These are phyloP conservation scores for Dione juno DNA, from an alignment of 2,888 invertebrate species.

Conservation along the genomic window DNA sequence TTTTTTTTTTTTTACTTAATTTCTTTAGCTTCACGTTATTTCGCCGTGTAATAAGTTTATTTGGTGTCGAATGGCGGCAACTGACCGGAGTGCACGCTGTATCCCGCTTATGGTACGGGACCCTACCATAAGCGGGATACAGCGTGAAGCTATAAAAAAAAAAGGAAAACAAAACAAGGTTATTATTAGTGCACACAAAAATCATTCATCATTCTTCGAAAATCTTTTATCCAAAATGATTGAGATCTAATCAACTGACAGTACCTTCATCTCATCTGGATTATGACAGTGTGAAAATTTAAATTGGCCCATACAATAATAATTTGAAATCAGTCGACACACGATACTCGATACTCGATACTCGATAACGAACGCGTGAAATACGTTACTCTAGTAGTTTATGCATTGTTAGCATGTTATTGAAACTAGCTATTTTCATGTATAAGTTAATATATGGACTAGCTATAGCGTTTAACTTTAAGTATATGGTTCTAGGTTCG, in stretches of 20 bases:
- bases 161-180: too few relatives aligned
- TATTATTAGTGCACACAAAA: too few relatives aligned
- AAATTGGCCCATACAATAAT: conserved; percentile 6
- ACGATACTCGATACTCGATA: conserved; percentile 18
- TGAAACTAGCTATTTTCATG: not conserved
- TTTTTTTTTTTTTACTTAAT: not conserved
- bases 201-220: conserved; percentile 6
- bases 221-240: conserved; percentile 16
- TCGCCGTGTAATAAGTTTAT: too few relatives aligned
- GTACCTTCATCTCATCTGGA: conserved; percentile 35
- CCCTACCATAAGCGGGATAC: too few relatives aligned
- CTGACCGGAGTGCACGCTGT: too few relatives aligned
- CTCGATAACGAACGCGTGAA: conserved; percentile 20
- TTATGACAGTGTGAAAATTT: conserved; percentile 40
- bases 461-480: too few relatives aligned
- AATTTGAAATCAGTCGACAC: conserved; percentile 17
- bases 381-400: not conserved
- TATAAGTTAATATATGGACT: too few relatives aligned
- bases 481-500: too few relatives aligned
- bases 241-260: conserved; percentile 42
- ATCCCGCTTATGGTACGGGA: not conserved
- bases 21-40: not conserved
- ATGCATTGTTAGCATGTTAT: conserved; percentile 11
- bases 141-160: not conserved
- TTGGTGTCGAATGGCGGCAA: too few relatives aligned